Conservation (phyloP, 2,113 vertebrate genomes). For the Callipepla squamata region DNA sequence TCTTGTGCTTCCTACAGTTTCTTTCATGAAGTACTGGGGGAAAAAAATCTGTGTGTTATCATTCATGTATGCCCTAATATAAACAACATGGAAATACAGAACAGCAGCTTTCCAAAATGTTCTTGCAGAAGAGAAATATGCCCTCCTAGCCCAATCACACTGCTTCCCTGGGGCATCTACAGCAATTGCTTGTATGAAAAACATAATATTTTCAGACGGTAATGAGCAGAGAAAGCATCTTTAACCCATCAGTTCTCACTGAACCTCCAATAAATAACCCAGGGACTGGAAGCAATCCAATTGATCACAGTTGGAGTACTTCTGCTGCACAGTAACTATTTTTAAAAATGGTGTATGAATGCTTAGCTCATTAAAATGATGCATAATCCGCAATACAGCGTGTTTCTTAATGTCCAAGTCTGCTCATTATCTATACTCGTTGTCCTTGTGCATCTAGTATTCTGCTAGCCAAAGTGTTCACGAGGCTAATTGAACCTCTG, state of each 20-base stretch:
- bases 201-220: conserved; percentile 55
- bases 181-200: conserved; percentile 45
- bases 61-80: conserved; percentile 30
- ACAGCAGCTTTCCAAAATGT: conserved; percentile 43
- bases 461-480: neutral
- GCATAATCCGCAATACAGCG: neutral
- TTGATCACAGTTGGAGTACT: conserved; percentile 53
- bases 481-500: neutral
- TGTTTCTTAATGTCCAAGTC: neutral
- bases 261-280: conserved; percentile 35
- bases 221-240: conserved; percentile 49
- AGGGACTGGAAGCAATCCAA: conserved; percentile 27
- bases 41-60: neutral
- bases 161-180: conserved; percentile 41
- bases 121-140: neutral
- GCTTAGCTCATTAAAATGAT: conserved; percentile 48
- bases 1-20: neutral
- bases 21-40: neutral
- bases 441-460: neutral
- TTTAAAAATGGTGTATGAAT: neutral
- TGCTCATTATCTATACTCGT: neutral
- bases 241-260: conserved; percentile 44
- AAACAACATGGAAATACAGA: conserved; percentile 16
- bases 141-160: neutral
- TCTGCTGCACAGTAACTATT: conserved; percentile 8